Percentiles rank a stretch among this genome's conserved stretches.
Evolutionary conservation across 2,888 invertebrate species (phyloP).

Genomic region (Tryphoninae sp.): DNA sequence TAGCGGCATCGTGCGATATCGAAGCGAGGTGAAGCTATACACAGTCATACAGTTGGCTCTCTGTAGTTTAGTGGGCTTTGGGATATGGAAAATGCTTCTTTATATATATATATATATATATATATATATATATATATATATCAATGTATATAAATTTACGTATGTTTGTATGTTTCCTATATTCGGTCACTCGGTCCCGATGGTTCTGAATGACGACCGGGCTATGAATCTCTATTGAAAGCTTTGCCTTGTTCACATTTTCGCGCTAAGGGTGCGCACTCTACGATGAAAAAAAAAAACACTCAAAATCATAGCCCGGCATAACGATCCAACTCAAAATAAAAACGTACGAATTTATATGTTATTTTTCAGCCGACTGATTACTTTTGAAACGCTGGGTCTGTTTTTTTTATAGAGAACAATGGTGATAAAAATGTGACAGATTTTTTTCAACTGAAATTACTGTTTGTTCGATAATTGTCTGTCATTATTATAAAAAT

Average conservation of each 20-base stretch:
- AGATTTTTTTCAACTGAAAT: too few relatives aligned
- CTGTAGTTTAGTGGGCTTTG: slow-evolving; percentile 50
- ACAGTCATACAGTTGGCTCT: slow-evolving; percentile 43
- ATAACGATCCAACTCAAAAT: background rate
- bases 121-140: background rate
- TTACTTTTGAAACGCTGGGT: too few relatives aligned
- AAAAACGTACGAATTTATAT: background rate
- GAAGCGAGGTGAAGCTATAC: slow-evolving; percentile 49
- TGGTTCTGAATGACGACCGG: slow-evolving; percentile 40
- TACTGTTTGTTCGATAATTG: too few relatives aligned
- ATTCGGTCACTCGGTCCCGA: slow-evolving; percentile 22
- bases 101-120: slow-evolving; percentile 10
- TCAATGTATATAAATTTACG: background rate
- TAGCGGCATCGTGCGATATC: slow-evolving; percentile 61
- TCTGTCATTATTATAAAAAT: too few relatives aligned
- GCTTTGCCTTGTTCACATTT: slow-evolving; percentile 29
- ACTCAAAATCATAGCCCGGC: background rate
- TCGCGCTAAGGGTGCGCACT: background rate
- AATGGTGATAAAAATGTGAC: too few relatives aligned
- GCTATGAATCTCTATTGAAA: slow-evolving; percentile 48
- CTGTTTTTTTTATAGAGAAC: too few relatives aligned
- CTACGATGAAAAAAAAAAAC: background rate
- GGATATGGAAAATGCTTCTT: slow-evolving; percentile 42
- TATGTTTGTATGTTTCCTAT: background rate
- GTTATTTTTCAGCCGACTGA: too few relatives aligned